Percentiles rank a stretch among this genome's conserved stretches.
Conservation (phyloP, 2,113 vertebrate genomes). For the Nothoprocta perdicaria region DNA sequence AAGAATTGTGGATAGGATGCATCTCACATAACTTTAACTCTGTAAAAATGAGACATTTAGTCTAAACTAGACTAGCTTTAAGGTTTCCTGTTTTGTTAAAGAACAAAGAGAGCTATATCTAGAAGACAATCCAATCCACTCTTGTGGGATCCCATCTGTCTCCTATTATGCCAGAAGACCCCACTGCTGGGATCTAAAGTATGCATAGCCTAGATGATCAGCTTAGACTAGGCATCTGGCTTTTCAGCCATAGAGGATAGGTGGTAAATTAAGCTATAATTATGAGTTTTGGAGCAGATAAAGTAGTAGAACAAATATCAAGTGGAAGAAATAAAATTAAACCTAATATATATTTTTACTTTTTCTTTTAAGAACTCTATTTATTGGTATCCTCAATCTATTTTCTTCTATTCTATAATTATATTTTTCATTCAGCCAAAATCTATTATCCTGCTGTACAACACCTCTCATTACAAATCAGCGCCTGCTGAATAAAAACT, state of each 20-base stretch:
- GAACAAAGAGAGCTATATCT: background rate
- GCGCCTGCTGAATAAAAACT: constrained; percentile 33
- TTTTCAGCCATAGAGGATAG: background rate
- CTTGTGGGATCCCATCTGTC: background rate
- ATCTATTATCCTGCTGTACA: constrained; percentile 25
- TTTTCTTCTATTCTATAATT: constrained; percentile 50
- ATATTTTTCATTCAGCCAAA: constrained; percentile 30
- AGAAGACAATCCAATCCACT: background rate
- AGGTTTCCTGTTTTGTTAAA: background rate
- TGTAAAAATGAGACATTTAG: background rate
- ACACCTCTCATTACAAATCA: constrained; percentile 11
- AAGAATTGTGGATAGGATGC: background rate
- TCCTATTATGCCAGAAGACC: background rate
- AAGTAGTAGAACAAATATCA: constrained; percentile 5
- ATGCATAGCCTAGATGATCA: background rate
- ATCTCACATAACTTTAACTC: background rate
- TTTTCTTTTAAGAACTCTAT: constrained; percentile 1
- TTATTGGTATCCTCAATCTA: constrained; percentile 3
- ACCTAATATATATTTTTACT: constrained; percentile 18
- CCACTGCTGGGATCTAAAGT: background rate
- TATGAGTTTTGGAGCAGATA: background rate
- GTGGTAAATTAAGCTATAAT: background rate
- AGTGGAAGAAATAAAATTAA: constrained; percentile 17
- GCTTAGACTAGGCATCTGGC: background rate
- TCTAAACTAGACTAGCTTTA: background rate